Conservation (phyloP, 2,888 invertebrate species). For the Chrysina gloriosa region DNA sequence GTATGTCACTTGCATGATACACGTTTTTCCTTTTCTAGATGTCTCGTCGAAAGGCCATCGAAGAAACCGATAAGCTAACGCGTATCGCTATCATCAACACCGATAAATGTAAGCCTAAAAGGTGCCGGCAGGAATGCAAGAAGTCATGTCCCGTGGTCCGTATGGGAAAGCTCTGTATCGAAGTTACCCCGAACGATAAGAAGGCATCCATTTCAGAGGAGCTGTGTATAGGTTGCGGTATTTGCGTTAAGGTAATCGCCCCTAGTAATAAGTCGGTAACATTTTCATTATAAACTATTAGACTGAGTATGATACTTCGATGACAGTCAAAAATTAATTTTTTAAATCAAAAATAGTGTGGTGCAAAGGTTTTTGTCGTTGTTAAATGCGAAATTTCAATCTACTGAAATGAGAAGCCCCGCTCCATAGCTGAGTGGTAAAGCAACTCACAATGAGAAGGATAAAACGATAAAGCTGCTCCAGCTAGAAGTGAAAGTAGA, state of each 20-base stretch:
- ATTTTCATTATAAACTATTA: not conserved
- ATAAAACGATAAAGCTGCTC: slow-evolving; percentile 86
- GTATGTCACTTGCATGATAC: slow-evolving; percentile 10
- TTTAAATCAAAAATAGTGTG: no score
- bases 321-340: no score
- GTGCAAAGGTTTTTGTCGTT: no score
- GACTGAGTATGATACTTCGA: no score
- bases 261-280: not conserved
- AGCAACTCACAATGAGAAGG: no score
- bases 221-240: slow-evolving; percentile 99
- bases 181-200: slow-evolving; percentile 95
- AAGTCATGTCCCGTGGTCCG: slow-evolving; percentile 98
- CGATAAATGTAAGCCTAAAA: slow-evolving; percentile 98
- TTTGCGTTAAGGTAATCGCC: slow-evolving; percentile 90
- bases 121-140: slow-evolving; percentile 99
- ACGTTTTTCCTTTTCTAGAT: slow-evolving; percentile 64
- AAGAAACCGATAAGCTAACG: slow-evolving; percentile 93
- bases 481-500: slow-evolving; percentile 85
- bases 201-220: slow-evolving; percentile 98
- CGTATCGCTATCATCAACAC: slow-evolving; percentile 98
- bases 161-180: slow-evolving; percentile 99
- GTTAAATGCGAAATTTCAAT: no score
- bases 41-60: slow-evolving; percentile 78
- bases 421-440: no score
- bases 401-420: no score